Conservation (phyloP, 2,797 vertebrate genomes). For the Acropternis orthonyx region DNA sequence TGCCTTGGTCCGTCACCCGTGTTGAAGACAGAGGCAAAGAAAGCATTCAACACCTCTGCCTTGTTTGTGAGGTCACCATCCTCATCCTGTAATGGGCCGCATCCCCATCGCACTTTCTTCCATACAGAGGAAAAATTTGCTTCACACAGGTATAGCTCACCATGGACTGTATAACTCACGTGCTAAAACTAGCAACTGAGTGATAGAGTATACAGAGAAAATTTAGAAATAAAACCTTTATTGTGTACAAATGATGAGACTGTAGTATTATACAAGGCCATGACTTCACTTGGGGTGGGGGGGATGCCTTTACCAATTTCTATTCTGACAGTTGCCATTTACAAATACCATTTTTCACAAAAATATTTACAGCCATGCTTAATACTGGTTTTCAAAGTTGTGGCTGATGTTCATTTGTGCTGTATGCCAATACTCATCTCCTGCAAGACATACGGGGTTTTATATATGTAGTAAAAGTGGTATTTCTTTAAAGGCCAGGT, state of each 20-base stretch:
- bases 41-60: neutral
- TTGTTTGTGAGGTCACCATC: neutral
- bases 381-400: neutral
- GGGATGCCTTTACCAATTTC: neutral
- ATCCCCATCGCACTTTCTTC: neutral
- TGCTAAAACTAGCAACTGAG: neutral
- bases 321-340: neutral
- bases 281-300: accelerated
- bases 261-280: neutral
- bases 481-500: neutral
- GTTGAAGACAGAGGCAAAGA: neutral
- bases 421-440: neutral
- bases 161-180: accelerated
- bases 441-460: neutral
- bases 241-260: neutral
- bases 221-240: neutral
- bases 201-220: accelerated
- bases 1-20: neutral
- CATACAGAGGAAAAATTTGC: neutral
- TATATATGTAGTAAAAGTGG: neutral
- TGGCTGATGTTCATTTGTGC: neutral
- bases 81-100: neutral
- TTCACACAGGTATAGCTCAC: neutral
- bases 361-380: neutral
- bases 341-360: neutral